Evolutionary conservation across 2,797 vertebrate genomes (phyloP), one percentile per base, ranked within the genome.

Genomic region (Hypotaenidia philippensis): DNA sequence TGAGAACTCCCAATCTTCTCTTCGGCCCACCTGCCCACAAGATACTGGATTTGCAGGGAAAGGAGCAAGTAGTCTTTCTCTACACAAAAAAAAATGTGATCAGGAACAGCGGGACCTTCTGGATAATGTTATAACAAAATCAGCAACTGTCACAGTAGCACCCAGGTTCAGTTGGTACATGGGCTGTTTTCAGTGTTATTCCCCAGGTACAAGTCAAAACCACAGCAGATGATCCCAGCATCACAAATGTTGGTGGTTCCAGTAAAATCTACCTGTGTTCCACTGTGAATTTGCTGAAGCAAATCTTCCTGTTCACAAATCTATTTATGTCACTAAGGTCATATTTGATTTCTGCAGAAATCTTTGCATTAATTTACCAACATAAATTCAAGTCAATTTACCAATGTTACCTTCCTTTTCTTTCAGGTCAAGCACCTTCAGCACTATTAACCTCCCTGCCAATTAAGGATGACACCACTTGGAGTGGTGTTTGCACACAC

Each of bases 361-460:
- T 45, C 60, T 61, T 40, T 53, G 40, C 55, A 80, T 32, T 13
- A 87, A 80, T 59, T 77, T 72, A 79, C 38, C 40, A 45, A 49
- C 4, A 13, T 17, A 60, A 6, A 26, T 47, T 47, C 45, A 6
- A 26, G 20, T 12, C 45, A 22, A 47, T 47, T 47, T 47, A 22
- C 45, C 45, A 47, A 22, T 21, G 11, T 22, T 47, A 84, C 21
- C 31, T 60, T 71, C 47, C 32, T 87, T 40, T 78, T 70, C 74
- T 74, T 77, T 49, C 47, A 89, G 49, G 50, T 36, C 63, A 70
- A 90, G 60, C 70, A 83, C 32, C n/a, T 64, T 32, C 75, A 70
- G 32, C 25, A 25, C 38, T 60, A 40, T 53, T 55, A 90, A 64
- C 17, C 15, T 68, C 63, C 32, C 18, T 23, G 32, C 10, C 7